Percentiles rank a stretch among this genome's conserved stretches.
phyloP scores from a whole-genome alignment of 1,140 invertebrate species.

The Eumaeus atala region DNA sequence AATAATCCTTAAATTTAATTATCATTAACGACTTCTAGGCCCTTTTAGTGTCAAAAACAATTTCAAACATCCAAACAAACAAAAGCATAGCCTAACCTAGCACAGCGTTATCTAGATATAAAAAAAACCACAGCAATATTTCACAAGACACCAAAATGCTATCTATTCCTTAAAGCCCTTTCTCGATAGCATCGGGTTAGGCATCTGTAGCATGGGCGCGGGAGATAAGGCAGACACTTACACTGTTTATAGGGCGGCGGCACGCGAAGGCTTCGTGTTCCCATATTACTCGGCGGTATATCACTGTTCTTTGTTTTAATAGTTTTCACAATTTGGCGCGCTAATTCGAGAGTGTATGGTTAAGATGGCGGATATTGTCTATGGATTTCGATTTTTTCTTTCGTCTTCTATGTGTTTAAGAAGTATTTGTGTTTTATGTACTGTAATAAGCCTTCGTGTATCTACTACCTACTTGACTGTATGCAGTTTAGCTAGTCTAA shows the following conservation, averaged over 20 bases:
- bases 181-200: slow-evolving; percentile 23
- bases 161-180: slow-evolving; percentile 27
- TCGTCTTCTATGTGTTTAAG: too few species aligned
- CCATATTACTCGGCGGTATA: slow-evolving; percentile 7
- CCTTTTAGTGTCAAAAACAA: too few species aligned
- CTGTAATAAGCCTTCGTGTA: too few species aligned
- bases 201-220: slow-evolving; percentile 22
- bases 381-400: not conserved
- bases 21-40: too few species aligned
- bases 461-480: too few species aligned
- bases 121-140: slow-evolving; percentile 17
- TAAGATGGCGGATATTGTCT: not conserved
- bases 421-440: too few species aligned
- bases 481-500: too few species aligned
- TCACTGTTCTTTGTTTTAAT: slow-evolving; percentile 10
- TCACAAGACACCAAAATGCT: slow-evolving; percentile 17
- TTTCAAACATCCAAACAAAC: too few species aligned
- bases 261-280: slow-evolving; percentile 25
- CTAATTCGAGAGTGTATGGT: too few species aligned
- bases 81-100: not conserved
- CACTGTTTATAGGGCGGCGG: slow-evolving; percentile 34
- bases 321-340: too few species aligned
- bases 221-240: slow-evolving; percentile 29
- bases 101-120: slow-evolving; percentile 1
- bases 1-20: too few species aligned